Base-by-base conservation (phyloP, 2,888 invertebrate species). In the Trissolcus japonicus region DNA sequence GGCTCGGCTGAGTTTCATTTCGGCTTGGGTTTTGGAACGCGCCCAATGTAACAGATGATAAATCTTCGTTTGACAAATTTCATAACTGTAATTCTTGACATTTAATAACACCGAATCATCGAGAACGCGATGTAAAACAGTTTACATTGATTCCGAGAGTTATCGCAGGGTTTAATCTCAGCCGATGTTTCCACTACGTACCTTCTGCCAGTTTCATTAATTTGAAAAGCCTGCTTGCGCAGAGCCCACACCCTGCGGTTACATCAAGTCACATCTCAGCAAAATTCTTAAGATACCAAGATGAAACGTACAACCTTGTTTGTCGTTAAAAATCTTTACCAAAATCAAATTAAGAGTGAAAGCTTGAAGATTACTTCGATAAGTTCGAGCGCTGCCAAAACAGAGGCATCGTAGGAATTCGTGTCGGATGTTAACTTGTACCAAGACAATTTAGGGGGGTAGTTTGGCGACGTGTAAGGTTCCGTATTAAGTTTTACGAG, bases 381-480 rank as follows among this genome's bases (percentile, higher is more conserved):
- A 35, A 91, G 86, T 84, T 91, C 91, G 79, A 90, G 89, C 19
- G 90, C 90, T 3, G 90, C 90, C 46, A 92, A 85, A 46, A 91
- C 83, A 77, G 90, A 90, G 16, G 86, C 89, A 17, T 83, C 91
- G 55, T 83, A 82, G 35, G 82, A 82, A 78, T 88, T 86, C 56
- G 85, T 85, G 56, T 86, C 85, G 53, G 87, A 86, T 69, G 84
- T 83, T 57, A 91, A 83, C 78, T 86, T 85, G 79, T 86, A 82
- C 91, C 91, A 91, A 56, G 84, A 77, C 21, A 92, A 83, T 82
- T 86, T 89, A 16, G 89, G 89, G 40, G 89, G 89, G 80, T 89
- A 87, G 82, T 86, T 84, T 29, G 87, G 85, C 9, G 82, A 80
- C 57, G 83, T 82, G 80, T 88, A 87, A 56, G 85, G 82, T 80